These are phyloP conservation scores for Notothenia rossii DNA, from an alignment of 2,113 vertebrate species.

Conservation along the genomic window DNA sequence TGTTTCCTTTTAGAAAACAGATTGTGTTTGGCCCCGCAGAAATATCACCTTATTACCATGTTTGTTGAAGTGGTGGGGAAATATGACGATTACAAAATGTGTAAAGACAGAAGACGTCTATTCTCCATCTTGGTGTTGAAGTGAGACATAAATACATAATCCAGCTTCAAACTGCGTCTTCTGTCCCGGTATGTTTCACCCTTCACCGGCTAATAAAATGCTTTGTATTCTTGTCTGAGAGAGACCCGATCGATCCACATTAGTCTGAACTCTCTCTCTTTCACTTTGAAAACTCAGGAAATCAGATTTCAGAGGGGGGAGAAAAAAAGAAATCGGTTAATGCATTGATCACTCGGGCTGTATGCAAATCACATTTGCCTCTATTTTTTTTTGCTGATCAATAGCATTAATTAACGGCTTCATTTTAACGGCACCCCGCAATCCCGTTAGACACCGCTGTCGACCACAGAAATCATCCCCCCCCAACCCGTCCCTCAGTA, in stretches of 20 bases:
- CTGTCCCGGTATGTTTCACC: constrained; percentile 71
- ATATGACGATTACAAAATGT: constrained; percentile 38
- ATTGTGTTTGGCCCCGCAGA: constrained; percentile 70
- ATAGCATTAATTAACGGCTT: constrained; percentile 88
- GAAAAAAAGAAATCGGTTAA: constrained; percentile 82
- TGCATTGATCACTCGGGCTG: constrained; percentile 84
- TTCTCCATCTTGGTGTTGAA: constrained; percentile 16
- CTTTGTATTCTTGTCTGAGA: constrained; percentile 91
- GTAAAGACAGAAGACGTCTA: constrained; percentile 8
- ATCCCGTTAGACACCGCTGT: constrained; percentile 76
- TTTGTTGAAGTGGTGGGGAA: constrained; percentile 48
- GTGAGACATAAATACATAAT: constrained; percentile 83
- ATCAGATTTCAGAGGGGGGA: constrained; percentile 83
- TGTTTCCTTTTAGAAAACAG: constrained; percentile 68
- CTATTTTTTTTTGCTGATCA: constrained; percentile 84
- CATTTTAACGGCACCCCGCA: constrained; percentile 82
- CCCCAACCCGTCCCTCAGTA: constrained; percentile 60
- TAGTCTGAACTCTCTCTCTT: constrained; percentile 83
- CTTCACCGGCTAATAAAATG: constrained; percentile 93
- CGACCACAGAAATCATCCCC: constrained; percentile 79
- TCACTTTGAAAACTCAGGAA: constrained; percentile 87
- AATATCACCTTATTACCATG: constrained; percentile 75
- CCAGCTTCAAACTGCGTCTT: constrained; percentile 52
- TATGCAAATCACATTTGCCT: constrained; percentile 87
- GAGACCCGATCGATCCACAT: constrained; percentile 88